A percentile compares a stretch with the other conserved stretches of the same genome.
These are phyloP conservation scores for Adela reaumurella DNA, from an alignment of 2,888 invertebrate species.

Conservation along the genomic window DNA sequence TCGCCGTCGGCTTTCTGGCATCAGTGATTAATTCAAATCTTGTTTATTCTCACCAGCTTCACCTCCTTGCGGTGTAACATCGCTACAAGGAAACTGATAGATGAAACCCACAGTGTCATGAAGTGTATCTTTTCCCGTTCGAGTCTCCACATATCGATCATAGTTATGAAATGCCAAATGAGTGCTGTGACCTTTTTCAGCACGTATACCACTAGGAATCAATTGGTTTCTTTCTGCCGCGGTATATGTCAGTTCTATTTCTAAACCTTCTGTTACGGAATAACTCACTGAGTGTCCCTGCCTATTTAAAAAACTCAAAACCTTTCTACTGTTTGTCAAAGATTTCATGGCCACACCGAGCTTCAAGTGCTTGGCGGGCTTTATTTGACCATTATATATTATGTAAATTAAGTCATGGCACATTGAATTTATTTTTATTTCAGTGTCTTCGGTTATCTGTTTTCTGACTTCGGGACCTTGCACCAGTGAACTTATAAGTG, in stretches of 20 bases:
- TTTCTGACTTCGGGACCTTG: neutral
- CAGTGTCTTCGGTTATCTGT: neutral
- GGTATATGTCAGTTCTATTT: conserved; percentile 15
- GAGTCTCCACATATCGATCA: conserved; percentile 14
- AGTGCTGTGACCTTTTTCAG: conserved; percentile 9
- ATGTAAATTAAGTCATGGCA: neutral
- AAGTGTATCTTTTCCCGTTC: conserved; percentile 13
- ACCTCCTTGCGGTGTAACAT: no score
- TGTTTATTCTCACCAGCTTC: no score
- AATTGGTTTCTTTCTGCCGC: conserved; percentile 5
- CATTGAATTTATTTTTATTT: neutral
- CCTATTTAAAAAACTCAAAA: neutral
- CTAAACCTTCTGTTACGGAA: conserved; percentile 16
- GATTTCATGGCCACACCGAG: neutral
- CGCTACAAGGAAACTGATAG: conserved; percentile 15
- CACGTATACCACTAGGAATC: conserved; percentile 11
- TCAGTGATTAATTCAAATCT: no score
- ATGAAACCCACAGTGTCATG: conserved; percentile 19
- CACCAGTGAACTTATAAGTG: conserved; percentile 11
- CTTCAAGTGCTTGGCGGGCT: neutral
- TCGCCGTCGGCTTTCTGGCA: neutral
- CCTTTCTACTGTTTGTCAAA: neutral
- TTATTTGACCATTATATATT: neutral
- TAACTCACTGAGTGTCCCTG: conserved; percentile 14
- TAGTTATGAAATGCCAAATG: conserved; percentile 13